Evolutionary conservation across 2,113 vertebrate species (phyloP), one percentile per base, ranked within the genome.

Genomic region (Paratilapia polleni): DNA sequence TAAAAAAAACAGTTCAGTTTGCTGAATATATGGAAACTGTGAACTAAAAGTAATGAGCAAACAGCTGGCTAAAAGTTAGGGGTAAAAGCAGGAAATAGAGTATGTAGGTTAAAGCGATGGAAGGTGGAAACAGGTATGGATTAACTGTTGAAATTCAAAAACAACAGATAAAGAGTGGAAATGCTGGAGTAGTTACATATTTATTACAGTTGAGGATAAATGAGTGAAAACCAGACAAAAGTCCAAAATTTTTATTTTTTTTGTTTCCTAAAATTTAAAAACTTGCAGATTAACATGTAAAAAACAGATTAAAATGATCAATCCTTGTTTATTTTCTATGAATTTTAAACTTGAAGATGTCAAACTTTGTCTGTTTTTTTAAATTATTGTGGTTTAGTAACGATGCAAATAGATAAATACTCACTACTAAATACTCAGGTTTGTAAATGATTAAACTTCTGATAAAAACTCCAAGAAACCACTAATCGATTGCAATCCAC

Each of bases 21-120:
- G 63, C 63, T 68, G 63, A 26, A 49, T 70, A 70, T 2, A 52
- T 70, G 66, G 66, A 70, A 70, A 49, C 66, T 52, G 22, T 28
- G 49, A 0, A n/a, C 9, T 41, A 43, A 66, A 43, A 66, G 43
- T 43, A 49, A 70, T 49, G 41, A 70, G 41, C 15, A 28, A 70
- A 70, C 64, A 49, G 41, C 24, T 68, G 63, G n/a, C n/a, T 28
- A 68, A 5, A 70, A 49, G 41, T 68, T 47, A 68, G 41, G 41
- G 64, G 19, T 68, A 19, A n/a, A 19, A 26, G 64, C 14, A 28
- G 15, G 41, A 52, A 31, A 49, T 28, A 15, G 4, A 47, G 15
- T 20, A 6, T 66, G 64, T 68, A 26, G 64, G 7, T 49, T n/a
- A n/a, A n/a, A n/a, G n/a, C n/a, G n/a, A n/a, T n/a, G n/a, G n/a